phyloP scores from a whole-genome alignment of 2,888 invertebrate genomes.

The Pseudococcus jackbeardsleyi region DNA sequence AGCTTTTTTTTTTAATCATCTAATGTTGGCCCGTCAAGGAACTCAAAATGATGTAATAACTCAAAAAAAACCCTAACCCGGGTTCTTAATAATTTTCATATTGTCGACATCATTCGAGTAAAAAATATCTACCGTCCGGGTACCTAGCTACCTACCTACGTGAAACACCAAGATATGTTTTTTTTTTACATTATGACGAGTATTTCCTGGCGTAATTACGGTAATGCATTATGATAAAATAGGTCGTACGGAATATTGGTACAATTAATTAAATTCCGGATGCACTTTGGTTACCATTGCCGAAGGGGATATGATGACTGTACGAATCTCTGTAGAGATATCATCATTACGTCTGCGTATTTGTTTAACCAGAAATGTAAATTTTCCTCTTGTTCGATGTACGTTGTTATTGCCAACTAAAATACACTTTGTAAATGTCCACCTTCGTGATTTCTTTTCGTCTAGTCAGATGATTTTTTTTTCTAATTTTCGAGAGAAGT shows the following conservation, averaged over 20 bases:
- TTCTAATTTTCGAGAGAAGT: no score
- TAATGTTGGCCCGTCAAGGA: neutral
- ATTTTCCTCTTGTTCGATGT: no score
- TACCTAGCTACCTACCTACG: no score
- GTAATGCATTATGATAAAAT: neutral
- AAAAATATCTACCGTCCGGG: neutral
- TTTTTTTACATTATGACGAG: no score
- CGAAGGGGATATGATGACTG: neutral
- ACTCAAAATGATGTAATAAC: neutral
- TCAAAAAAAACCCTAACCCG: neutral
- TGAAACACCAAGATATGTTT: no score
- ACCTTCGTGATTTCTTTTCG: no score
- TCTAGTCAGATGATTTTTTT: no score
- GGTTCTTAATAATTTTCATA: neutral
- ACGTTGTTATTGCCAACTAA: no score
- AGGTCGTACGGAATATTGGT: neutral
- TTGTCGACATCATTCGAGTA: neutral
- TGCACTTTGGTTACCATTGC: neutral
- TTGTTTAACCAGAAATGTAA: no score
- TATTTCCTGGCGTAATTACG: neutral
- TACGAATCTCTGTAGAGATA: neutral
- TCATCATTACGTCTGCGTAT: neutral
- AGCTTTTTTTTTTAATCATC: slow-evolving; percentile 10
- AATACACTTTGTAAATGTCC: no score
- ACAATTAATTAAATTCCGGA: neutral